Evolutionary conservation across 2,888 invertebrate genomes (phyloP), one percentile per base, ranked within the genome.

Genomic region (Hydriomena furcata): DNA sequence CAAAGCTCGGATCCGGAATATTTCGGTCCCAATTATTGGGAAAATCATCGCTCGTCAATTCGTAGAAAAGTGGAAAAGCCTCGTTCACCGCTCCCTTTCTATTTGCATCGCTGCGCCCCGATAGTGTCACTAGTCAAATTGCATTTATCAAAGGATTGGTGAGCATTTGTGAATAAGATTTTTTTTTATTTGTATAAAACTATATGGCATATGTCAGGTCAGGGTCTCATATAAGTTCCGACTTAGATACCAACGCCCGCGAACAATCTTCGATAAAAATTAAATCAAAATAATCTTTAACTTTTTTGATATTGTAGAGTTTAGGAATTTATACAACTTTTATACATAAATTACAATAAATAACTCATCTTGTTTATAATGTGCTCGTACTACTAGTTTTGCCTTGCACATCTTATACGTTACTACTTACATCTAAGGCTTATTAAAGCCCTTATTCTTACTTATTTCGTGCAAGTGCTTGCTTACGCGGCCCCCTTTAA

Each of bases 11-110:
- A 7, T 36, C 40, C 36, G 37, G 34, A 56, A 58, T 45, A 52
- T 69, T 71, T 74, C 71, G 55, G 66, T 55, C 63, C 58, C 68
- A 72, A 77, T 80, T 80, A 80, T 76, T 65, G 77, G 77, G 68
- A 78, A 80, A 74, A 70, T 66, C 54, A 68, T 71, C 65, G 72
- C 73, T 67, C 56, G 70, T 73, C 67, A 56, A 61, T 47, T 55
- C 55, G 12, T 41, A 25, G 49, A 47, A 43, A 51, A 50, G 36
- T 48, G 38, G 32, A 32, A 50, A 51, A 61, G 60, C 66, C 63
- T 56, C 55, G 60, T 61, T 55, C 7, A 20, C 36, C 57, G 64
- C 61, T n/a, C n/a, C 58, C 64, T 61, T 58, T 65, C 62, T 62
- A 59, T 65, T 67, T 65, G 65, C 63, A 66, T 58, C 23, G 32